Percentiles rank a stretch among this genome's conserved stretches.
Evolutionary conservation across 2,888 invertebrate genomes (phyloP).

Genomic region (Drosophila pseudotakahashii): DNA sequence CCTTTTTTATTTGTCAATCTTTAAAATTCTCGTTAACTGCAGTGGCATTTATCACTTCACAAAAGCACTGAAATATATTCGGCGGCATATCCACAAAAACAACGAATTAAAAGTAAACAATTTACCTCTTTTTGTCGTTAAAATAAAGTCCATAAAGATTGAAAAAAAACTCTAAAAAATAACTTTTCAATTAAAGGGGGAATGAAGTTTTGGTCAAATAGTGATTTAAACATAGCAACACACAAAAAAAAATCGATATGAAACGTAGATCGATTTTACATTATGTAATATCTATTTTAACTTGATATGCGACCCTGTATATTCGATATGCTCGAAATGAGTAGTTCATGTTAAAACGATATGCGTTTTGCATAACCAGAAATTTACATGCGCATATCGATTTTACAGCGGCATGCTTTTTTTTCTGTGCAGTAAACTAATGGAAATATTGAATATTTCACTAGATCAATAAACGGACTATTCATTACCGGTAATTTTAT

Average conservation of each 20-base stretch:
- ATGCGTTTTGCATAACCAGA: too few species aligned
- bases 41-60: slow-evolving; percentile 2
- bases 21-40: slow-evolving; percentile 3
- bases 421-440: background rate
- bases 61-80: background rate
- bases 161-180: background rate
- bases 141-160: background rate
- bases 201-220: background rate
- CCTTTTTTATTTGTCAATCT: background rate
- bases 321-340: too few species aligned
- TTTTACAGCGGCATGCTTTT: too few species aligned
- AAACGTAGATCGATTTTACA: too few species aligned
- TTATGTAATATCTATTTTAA: too few species aligned
- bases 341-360: too few species aligned
- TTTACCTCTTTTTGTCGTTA: background rate
- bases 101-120: background rate
- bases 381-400: too few species aligned
- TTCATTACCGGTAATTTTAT: background rate
- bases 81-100: background rate
- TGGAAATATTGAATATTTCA: background rate
- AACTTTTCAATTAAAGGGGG: background rate
- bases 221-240: background rate
- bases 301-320: too few species aligned
- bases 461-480: background rate
- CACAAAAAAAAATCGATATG: too few species aligned